Evolutionary conservation across 2,888 invertebrate genomes (phyloP).

Genomic region (Trichogramma evanescens): DNA sequence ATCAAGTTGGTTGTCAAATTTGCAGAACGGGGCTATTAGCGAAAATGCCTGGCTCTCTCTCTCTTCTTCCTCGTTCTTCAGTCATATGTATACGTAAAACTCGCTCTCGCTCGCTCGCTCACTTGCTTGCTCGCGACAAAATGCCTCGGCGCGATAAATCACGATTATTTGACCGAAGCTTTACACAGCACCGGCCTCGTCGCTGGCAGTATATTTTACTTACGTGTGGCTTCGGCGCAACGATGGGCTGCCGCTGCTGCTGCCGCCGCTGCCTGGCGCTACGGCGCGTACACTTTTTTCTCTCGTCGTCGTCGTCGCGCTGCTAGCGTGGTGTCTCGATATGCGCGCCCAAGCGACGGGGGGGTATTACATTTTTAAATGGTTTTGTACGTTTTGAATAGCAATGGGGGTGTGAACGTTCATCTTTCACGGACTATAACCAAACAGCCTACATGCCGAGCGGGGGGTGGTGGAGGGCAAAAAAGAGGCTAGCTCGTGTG

Average conservation of each 20-base stretch:
- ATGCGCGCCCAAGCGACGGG: constrained; percentile 22
- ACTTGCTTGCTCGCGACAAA: constrained; percentile 31
- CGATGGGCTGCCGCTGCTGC: constrained; percentile 24
- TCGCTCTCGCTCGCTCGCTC: background rate
- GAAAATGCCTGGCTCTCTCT: too few species aligned
- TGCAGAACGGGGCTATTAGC: too few species aligned
- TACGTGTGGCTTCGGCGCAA: constrained; percentile 46
- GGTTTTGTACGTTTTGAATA: constrained; percentile 48
- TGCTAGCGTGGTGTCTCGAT: constrained; percentile 2
- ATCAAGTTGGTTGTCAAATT: too few species aligned
- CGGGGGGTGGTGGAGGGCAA: background rate
- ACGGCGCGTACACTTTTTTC: constrained; percentile 21
- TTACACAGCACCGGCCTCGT: constrained; percentile 27
- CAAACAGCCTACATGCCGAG: constrained; percentile 5
- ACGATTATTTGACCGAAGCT: constrained; percentile 48
- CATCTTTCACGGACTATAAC: constrained; percentile 16
- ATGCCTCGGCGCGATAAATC: constrained; percentile 46
- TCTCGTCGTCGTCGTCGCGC: constrained; percentile 13
- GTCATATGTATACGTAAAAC: too few species aligned
- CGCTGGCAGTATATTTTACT: constrained; percentile 47
- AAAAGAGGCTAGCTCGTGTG: background rate
- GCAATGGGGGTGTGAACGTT: constrained; percentile 37
- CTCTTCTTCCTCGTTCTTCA: too few species aligned
- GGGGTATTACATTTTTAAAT: constrained; percentile 48
- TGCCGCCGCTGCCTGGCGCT: constrained; percentile 7